These are phyloP conservation scores for Pseudoatta argentina DNA, from an alignment of 1,140 invertebrate genomes.

Conservation along the genomic window DNA sequence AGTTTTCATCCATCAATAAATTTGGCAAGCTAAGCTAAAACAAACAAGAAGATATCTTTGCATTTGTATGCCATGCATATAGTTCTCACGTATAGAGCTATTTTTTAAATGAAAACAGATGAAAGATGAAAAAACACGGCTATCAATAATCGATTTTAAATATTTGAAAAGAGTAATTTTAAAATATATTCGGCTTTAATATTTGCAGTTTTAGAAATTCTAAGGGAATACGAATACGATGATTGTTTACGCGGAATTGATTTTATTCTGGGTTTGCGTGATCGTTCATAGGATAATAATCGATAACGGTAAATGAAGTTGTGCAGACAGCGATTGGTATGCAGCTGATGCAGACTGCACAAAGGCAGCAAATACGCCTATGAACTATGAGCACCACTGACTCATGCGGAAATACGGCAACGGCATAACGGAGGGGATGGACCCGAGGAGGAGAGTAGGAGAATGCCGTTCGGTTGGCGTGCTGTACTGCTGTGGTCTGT, in stretches of 20 bases:
- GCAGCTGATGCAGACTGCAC: neutral
- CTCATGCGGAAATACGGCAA: slow-evolving; percentile 60
- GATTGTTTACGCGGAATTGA: neutral
- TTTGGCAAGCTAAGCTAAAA: neutral
- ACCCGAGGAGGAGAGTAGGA: neutral
- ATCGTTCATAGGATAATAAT: neutral
- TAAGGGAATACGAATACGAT: no score
- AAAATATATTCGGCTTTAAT: neutral
- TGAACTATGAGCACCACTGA: slow-evolving; percentile 51
- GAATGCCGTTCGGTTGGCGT: slow-evolving; percentile 34
- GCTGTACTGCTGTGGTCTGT: neutral
- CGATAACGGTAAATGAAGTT: neutral
- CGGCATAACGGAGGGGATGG: slow-evolving; percentile 52
- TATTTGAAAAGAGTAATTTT: neutral
- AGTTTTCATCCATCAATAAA: neutral
- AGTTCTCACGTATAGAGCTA: neutral
- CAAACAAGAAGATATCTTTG: neutral
- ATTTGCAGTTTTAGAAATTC: neutral
- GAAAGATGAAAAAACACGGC: neutral
- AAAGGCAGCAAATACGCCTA: neutral
- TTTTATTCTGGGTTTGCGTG: neutral
- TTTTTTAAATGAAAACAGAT: slow-evolving; percentile 11
- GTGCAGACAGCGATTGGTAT: neutral
- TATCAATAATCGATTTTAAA: neutral
- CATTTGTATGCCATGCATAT: neutral